Evolutionary conservation across 2,797 vertebrate genomes (phyloP), one percentile per base, ranked within the genome.

Genomic region (Notamacropus eugenii): DNA sequence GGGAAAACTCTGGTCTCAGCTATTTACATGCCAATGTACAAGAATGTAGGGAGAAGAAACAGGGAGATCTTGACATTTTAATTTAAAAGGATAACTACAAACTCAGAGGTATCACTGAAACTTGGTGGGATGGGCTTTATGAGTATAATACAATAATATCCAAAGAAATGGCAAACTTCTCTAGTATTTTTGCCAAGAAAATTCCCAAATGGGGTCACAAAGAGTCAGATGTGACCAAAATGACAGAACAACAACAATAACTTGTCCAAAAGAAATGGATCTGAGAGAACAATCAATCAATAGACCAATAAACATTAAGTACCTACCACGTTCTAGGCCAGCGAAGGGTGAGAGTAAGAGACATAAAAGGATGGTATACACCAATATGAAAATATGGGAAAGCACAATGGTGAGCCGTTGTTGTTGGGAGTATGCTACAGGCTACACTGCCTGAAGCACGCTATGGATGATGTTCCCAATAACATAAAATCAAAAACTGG

Each of bases 401-500:
- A 93, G 34, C 40, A 54, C 92, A 94, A 94, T 24, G 6, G 55
- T 12, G 90, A 92, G 28, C 1, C 90, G 10, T 55, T 95, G 74
- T 50, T 93, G n/a, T 55, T n/a, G 3, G 50, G 56, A 16, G 1
- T 62, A 74, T 91, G 90, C 62, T 54, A 12, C 4, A 82, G 67
- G n/a, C n/a, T 92, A 46, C 10, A 93, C 93, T 96, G 93, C 91
- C 31, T 92, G 52, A 90, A 91, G 40, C 16, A 93, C 2, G 74
- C 92, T 27, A 93, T 62, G 19, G n/a, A 46, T 82, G n/a, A 82
- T 82, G 8, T 82, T 82, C 19, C 46, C 19, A 82, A 82, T 46
- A 82, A 46, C 67, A 91, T 93, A 95, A 95, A 56, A 91, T 57
- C n/a, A n/a, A 54, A 74, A 92, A 24, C 90, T 90, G 94, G 9